phyloP scores from a whole-genome alignment of 2,888 invertebrate species.

The Hoplodrina ambigua region DNA sequence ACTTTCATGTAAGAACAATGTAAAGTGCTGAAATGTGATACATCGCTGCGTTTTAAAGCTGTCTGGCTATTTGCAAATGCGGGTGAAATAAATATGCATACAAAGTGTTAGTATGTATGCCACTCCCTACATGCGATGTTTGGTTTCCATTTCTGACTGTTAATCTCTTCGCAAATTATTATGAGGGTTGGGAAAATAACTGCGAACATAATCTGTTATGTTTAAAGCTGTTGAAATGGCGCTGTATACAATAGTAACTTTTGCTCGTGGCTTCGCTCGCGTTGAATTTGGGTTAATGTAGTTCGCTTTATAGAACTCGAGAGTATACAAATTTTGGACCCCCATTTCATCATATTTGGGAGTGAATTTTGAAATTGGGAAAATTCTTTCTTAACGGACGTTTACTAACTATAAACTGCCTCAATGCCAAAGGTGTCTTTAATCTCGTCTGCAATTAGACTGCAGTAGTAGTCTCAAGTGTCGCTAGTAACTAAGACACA shows the following conservation, averaged over 20 bases:
- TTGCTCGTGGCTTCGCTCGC: too few species aligned
- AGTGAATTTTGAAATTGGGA: too few species aligned
- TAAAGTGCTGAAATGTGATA: constrained; percentile 58
- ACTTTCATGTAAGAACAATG: constrained; percentile 29
- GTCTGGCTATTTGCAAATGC: constrained; percentile 53
- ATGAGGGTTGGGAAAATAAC: constrained; percentile 2
- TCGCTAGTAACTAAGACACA: constrained; percentile 23
- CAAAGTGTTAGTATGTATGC: constrained; percentile 9
- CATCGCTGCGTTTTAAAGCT: constrained; percentile 56
- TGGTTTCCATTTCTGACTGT: constrained; percentile 34
- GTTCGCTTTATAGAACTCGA: too few species aligned
- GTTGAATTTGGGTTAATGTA: too few species aligned
- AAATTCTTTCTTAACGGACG: too few species aligned
- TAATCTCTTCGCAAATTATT: constrained; percentile 30
- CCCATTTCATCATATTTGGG: too few species aligned
- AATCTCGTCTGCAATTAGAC: constrained; percentile 6
- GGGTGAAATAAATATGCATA: constrained; percentile 51
- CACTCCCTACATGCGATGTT: constrained; percentile 27
- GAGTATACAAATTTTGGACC: too few species aligned
- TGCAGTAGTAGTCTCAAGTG: constrained; percentile 2
- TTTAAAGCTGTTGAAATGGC: neutral
- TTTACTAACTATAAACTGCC: too few species aligned
- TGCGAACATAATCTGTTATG: neutral
- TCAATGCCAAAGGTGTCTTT: neutral
- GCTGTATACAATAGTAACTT: neutral